Conservation (phyloP, 2,888 invertebrate species). For the Scaptodrosophila latifasciaeformis region DNA sequence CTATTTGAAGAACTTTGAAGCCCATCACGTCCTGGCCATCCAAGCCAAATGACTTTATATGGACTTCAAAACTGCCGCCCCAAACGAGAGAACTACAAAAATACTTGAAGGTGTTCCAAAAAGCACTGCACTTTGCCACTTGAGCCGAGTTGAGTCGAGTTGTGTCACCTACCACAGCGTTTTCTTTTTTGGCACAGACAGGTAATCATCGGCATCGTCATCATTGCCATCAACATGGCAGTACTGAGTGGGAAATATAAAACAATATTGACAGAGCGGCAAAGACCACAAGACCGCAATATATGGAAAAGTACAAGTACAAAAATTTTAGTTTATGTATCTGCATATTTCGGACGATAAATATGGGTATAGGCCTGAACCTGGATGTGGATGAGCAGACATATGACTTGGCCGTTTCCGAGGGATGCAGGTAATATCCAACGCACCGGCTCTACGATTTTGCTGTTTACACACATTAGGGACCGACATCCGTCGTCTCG, state of each 20-base stretch:
- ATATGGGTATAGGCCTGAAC: too few relatives aligned
- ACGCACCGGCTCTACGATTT: constrained; percentile 24
- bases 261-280: constrained; percentile 68
- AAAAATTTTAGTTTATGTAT: constrained; percentile 1
- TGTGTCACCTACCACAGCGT: constrained; percentile 56
- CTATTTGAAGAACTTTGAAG: too few relatives aligned
- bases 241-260: constrained; percentile 14
- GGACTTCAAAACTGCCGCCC: neutral
- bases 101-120: too few relatives aligned
- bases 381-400: too few relatives aligned
- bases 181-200: constrained; percentile 34
- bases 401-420: constrained; percentile 64
- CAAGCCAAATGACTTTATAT: constrained; percentile 3
- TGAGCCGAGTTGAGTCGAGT: constrained; percentile 34
- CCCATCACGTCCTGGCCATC: too few relatives aligned
- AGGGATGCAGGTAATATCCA: constrained; percentile 34
- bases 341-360: constrained; percentile 28
- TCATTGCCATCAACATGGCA: constrained; percentile 1
- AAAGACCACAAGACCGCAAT: constrained; percentile 20
- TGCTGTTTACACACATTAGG: constrained; percentile 54
- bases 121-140: constrained; percentile 15
- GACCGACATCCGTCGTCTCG: constrained; percentile 51
- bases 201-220: constrained; percentile 28
- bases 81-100: too few relatives aligned
- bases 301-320: constrained; percentile 6